These are phyloP conservation scores for Ophioninae sp. DNA, from an alignment of 2,888 invertebrate genomes.

Conservation along the genomic window DNA sequence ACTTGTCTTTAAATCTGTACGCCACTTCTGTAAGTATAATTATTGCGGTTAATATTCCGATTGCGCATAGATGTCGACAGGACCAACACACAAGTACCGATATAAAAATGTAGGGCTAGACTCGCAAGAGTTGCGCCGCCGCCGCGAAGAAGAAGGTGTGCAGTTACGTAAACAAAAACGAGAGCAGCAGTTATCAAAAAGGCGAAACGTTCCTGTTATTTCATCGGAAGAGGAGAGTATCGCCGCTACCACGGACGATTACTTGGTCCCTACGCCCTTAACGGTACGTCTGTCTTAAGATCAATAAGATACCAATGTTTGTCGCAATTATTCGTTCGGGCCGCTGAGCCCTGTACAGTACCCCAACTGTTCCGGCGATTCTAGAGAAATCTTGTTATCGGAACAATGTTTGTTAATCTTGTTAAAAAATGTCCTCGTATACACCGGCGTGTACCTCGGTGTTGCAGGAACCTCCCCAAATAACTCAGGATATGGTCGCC, in stretches of 20 bases:
- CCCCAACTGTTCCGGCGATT: too few relatives aligned
- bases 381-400: neutral
- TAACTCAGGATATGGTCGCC: slow-evolving; percentile 92
- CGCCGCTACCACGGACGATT: slow-evolving; percentile 71
- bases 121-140: slow-evolving; percentile 93
- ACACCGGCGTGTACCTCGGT: too few relatives aligned
- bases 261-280: slow-evolving; percentile 69
- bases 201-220: slow-evolving; percentile 89
- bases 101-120: slow-evolving; percentile 97
- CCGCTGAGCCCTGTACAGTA: too few relatives aligned
- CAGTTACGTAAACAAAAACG: slow-evolving; percentile 97
- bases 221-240: slow-evolving; percentile 76
- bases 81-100: slow-evolving; percentile 91
- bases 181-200: slow-evolving; percentile 96
- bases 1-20: neutral
- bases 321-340: too few relatives aligned
- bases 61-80: slow-evolving; percentile 86
- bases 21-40: neutral
- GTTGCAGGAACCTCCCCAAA: slow-evolving; percentile 83
- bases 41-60: slow-evolving; percentile 59
- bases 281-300: slow-evolving; percentile 30
- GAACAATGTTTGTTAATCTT: neutral
- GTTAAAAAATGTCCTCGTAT: neutral
- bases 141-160: slow-evolving; percentile 97
- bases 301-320: neutral